phyloP scores from a whole-genome alignment of 2,888 invertebrate genomes.

The Noctua pronuba region DNA sequence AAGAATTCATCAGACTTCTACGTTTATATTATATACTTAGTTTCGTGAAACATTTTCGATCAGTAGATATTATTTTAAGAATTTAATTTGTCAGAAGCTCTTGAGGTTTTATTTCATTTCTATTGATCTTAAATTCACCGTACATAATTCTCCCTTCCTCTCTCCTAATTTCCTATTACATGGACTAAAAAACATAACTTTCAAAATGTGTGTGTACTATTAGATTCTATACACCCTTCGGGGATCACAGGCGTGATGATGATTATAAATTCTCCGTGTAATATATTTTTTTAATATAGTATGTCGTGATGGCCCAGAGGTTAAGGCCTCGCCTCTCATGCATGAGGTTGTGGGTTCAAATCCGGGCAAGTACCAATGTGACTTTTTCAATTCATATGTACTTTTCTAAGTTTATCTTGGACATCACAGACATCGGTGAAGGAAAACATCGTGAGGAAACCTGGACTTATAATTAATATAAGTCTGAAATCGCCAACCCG shows the following conservation, averaged over 20 bases:
- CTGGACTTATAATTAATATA: too few species aligned
- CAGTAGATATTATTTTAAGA: not conserved
- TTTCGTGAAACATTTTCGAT: slow-evolving; percentile 10
- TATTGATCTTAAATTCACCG: not conserved
- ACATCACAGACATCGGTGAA: too few species aligned
- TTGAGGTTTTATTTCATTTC: not conserved
- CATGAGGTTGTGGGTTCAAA: too few species aligned
- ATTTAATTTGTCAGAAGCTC: not conserved
- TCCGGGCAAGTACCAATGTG: too few species aligned
- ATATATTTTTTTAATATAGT: too few species aligned
- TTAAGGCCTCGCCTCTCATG: too few species aligned
- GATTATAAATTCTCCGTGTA: not conserved
- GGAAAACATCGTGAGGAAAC: too few species aligned
- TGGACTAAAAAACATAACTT: not conserved
- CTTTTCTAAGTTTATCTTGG: too few species aligned
- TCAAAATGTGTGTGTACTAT: not conserved
- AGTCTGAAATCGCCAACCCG: too few species aligned
- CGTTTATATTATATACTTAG: not conserved
- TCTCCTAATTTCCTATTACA: not conserved
- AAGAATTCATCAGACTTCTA: slow-evolving; percentile 14
- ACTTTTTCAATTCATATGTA: too few species aligned
- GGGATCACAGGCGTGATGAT: not conserved
- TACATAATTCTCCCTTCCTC: not conserved
- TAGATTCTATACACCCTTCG: not conserved
- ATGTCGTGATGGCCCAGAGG: too few species aligned